Conservation (phyloP, 2,113 vertebrate genomes). For the Bungarus multicinctus region DNA sequence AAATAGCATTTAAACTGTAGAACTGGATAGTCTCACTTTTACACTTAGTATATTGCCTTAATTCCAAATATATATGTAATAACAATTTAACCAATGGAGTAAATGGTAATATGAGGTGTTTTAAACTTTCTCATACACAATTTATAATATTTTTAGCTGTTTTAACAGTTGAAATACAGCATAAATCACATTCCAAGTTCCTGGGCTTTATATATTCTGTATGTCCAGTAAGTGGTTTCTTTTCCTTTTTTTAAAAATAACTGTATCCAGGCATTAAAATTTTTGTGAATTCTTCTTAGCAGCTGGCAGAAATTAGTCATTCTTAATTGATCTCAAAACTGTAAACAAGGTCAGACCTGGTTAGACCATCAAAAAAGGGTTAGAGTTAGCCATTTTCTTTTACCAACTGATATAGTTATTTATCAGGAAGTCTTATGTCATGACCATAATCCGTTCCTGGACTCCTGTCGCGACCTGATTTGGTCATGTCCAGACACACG, state of each 20-base stretch:
- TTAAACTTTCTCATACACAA: neutral
- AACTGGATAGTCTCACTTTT: constrained; percentile 22
- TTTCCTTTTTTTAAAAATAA: neutral
- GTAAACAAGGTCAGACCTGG: neutral
- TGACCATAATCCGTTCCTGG: no score
- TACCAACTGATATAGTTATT: neutral
- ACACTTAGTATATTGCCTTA: neutral
- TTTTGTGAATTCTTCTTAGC: neutral
- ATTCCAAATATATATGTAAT: neutral
- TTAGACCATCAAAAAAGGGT: neutral
- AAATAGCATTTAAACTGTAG: constrained; percentile 24
- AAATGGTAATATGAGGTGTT: neutral
- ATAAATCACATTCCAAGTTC: constrained; percentile 12
- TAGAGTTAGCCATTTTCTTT: neutral
- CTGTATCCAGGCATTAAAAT: accelerated
- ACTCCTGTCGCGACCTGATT: no score
- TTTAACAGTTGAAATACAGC: neutral
- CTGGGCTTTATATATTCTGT: neutral
- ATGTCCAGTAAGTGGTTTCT: neutral
- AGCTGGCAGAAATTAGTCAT: neutral
- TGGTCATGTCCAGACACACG: no score
- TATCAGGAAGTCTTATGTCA: neutral
- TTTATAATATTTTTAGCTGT: neutral
- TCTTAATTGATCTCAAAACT: neutral
- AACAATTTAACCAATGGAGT: constrained; percentile 1